A percentile compares a stretch with the other conserved stretches of the same genome.
Evolutionary conservation across 2,113 vertebrate genomes (phyloP).

Genomic region (Phalacrocorax aristotelis): DNA sequence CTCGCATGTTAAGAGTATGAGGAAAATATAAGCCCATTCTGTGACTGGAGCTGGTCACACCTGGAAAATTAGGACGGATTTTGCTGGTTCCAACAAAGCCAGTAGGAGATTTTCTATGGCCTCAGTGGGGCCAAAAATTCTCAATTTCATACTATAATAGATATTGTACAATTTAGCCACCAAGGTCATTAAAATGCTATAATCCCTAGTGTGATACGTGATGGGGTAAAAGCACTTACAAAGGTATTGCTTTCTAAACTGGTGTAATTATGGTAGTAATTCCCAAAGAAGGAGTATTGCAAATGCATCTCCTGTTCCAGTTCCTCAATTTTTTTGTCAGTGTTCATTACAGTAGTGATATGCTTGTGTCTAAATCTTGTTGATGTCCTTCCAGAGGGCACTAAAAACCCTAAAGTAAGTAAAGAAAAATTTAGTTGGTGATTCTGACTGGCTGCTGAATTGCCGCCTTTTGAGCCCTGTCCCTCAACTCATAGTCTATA

Average conservation of each 20-base stretch:
- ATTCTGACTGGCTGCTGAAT: slow-evolving; percentile 28
- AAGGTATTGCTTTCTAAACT: slow-evolving; percentile 52
- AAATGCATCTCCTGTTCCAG: slow-evolving; percentile 34
- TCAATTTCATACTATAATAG: background rate
- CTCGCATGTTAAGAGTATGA: background rate
- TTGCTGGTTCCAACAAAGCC: background rate
- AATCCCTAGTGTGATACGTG: background rate
- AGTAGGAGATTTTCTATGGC: background rate
- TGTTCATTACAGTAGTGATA: slow-evolving; percentile 27
- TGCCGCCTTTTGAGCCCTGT: background rate
- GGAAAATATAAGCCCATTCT: background rate
- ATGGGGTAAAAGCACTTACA: slow-evolving; percentile 36
- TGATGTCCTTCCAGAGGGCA: slow-evolving; percentile 57
- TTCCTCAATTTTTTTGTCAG: slow-evolving; percentile 6
- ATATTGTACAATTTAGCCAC: background rate
- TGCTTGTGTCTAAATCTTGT: slow-evolving; percentile 51
- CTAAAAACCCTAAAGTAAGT: slow-evolving; percentile 33
- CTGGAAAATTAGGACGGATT: slow-evolving; percentile 39
- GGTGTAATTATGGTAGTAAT: slow-evolving; percentile 35
- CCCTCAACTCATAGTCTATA: slow-evolving; percentile 8
- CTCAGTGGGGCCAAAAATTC: slow-evolving; percentile 12
- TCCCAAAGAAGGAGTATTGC: slow-evolving; percentile 10
- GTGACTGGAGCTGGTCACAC: background rate
- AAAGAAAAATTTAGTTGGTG: slow-evolving; percentile 24
- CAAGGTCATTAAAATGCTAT: slow-evolving; percentile 31